Base-by-base conservation (phyloP, 2,797 vertebrate species). In the Tadarida brasiliensis region DNA sequence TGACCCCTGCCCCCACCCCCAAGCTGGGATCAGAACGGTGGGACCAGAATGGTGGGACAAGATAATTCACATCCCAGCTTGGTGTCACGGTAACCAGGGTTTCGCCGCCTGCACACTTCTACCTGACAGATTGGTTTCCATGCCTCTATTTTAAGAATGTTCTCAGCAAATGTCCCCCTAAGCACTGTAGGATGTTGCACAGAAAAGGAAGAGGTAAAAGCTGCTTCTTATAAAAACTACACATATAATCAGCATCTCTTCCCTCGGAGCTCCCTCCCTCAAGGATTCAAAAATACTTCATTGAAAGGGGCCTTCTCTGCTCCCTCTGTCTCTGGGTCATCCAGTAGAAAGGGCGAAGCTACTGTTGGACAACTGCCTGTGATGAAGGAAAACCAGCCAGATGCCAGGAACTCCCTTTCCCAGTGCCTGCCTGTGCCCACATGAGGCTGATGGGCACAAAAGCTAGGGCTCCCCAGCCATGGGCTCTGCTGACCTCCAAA, bases 101-200 rank as follows among this genome's bases (percentile, higher is more conserved):
- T 90, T 94, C 76, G 9, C 96, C 67, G 84, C 97, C 97, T 91
- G 96, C 96, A 97, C 96, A 96, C 87, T 83, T 95, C 89, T 97
- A 97, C 97, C 97, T 97, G 97, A 96, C 97, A 98, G 97, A 98
- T 96, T 94, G 97, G 95, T 96, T 97, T 95, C 92, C 94, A 95
- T 88, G 96, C 96, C 96, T 97, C 97, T 98, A 97, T 98, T 97
- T 97, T 98, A 97, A 97, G 97, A 96, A 96, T 86, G 94, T 97
- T 97, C 96, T 93, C 84, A 94, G 93, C 87, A 95, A 97, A 97
- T 96, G 95, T 89, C 91, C 93, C 95, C 97, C 86, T 70, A 86
- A 97, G 96, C 96, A 68, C 91, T 97, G 94, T 91, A 95, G 96
- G 92, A 94, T 93, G 71, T 65, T 81, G 93, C 90, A 83, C 94